These are phyloP conservation scores for Drosophila bocki DNA, from an alignment of 1,140 invertebrate species.

Conservation along the genomic window DNA sequence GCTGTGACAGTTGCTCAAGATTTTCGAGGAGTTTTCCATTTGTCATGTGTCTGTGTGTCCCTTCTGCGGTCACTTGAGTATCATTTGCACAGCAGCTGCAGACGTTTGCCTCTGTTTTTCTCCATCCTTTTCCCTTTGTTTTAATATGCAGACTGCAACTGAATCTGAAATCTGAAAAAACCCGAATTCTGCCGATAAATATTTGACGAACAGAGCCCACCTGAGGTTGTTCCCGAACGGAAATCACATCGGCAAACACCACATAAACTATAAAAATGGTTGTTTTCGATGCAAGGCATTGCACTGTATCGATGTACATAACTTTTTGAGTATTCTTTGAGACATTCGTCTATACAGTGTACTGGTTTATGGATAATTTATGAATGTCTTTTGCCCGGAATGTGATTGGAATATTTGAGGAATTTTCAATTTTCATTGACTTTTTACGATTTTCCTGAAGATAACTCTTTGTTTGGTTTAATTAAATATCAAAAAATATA, in stretches of 20 bases:
- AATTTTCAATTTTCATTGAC: conserved; percentile 33
- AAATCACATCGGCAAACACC: conserved; percentile 79
- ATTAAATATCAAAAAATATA: background rate
- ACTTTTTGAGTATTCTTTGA: conserved; percentile 50
- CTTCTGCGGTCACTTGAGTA: conserved; percentile 65
- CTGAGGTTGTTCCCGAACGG: conserved; percentile 73
- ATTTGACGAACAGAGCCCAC: conserved; percentile 72
- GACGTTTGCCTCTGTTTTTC: conserved; percentile 8
- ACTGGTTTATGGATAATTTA: conserved; percentile 78
- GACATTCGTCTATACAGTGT: conserved; percentile 10
- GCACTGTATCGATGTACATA: conserved; percentile 75
- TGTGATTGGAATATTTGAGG: conserved; percentile 73
- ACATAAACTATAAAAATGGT: conserved; percentile 77
- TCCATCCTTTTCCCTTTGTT: conserved; percentile 46
- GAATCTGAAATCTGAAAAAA: conserved; percentile 17
- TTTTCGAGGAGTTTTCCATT: conserved; percentile 45
- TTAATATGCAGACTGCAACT: conserved; percentile 76
- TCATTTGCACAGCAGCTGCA: conserved; percentile 58
- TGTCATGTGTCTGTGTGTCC: conserved; percentile 34
- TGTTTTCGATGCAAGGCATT: conserved; percentile 45
- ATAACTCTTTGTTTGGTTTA: background rate
- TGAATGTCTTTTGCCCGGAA: conserved; percentile 69
- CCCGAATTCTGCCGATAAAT: conserved; percentile 1
- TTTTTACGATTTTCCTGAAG: conserved; percentile 48
- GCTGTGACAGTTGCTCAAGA: conserved; percentile 60